Conservation (phyloP, 2,888 invertebrate genomes). For the Tenthredo mesomela region DNA sequence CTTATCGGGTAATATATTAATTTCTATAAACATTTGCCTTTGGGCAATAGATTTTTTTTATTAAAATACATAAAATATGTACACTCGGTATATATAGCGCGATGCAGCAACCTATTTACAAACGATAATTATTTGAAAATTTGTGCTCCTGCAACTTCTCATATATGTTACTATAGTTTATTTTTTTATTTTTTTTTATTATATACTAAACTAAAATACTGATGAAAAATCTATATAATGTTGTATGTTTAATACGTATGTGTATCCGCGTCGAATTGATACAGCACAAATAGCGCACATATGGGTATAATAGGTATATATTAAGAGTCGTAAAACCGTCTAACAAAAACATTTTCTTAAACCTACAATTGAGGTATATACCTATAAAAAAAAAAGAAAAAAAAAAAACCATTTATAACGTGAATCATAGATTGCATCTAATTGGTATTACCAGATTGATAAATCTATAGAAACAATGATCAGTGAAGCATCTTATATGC, state of each 20-base stretch:
- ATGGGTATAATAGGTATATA: neutral
- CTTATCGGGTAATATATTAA: neutral
- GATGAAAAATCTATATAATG: constrained; percentile 30
- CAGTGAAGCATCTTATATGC: neutral
- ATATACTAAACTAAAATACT: constrained; percentile 36
- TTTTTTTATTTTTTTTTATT: neutral
- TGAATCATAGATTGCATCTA: constrained; percentile 18
- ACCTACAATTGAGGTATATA: neutral
- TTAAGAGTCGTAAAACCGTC: neutral
- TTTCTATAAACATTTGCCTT: neutral
- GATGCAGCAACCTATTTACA: constrained; percentile 43
- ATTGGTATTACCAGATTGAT: neutral
- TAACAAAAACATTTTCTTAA: constrained; percentile 38
- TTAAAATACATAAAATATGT: constrained; percentile 72
- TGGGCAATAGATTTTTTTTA: constrained; percentile 56
- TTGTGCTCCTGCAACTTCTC: constrained; percentile 15
- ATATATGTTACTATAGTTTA: neutral
- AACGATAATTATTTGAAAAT: constrained; percentile 27
- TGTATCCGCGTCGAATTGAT: constrained; percentile 34
- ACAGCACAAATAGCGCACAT: neutral
- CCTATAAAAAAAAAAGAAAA: neutral
- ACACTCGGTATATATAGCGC: constrained; percentile 72
- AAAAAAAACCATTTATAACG: neutral
- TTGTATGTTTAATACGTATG: neutral
- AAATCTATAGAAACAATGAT: constrained; percentile 1